Evolutionary conservation across 2,113 vertebrate species (phyloP).

Genomic region (Clarias magur): DNA sequence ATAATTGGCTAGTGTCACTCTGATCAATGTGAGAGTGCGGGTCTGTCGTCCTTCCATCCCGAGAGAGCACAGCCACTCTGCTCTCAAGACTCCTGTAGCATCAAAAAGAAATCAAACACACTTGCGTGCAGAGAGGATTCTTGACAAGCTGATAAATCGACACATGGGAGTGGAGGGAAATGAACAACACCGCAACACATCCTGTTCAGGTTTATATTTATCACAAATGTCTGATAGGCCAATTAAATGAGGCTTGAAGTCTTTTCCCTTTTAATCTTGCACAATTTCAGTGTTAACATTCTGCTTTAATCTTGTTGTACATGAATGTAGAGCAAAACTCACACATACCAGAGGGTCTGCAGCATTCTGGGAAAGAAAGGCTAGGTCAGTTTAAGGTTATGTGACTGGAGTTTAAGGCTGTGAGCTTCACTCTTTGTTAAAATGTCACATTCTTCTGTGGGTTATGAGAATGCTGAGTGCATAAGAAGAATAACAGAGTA

Average conservation of each 20-base stretch:
- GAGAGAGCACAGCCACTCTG: no score
- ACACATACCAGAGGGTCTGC: neutral
- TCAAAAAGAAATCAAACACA: no score
- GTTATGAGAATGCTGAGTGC: neutral
- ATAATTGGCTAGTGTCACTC: no score
- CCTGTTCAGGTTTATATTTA: neutral
- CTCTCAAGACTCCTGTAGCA: no score
- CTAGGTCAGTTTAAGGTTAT: neutral
- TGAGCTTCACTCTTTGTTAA: neutral
- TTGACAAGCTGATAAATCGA: neutral
- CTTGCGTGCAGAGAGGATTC: neutral
- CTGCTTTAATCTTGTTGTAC: neutral
- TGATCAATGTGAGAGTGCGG: no score
- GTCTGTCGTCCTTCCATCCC: no score
- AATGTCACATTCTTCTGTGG: conserved; percentile 4
- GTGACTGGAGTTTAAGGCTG: neutral
- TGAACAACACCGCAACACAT: neutral
- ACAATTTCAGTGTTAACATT: neutral
- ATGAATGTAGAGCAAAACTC: neutral
- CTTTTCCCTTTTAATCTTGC: neutral
- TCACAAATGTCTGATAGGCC: neutral
- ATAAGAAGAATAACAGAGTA: neutral
- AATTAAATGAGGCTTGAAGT: neutral
- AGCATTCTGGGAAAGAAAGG: conserved; percentile 13
- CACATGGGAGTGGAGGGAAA: neutral